phyloP scores from a whole-genome alignment of 2,113 vertebrate genomes.

The Polyodon spathula region DNA sequence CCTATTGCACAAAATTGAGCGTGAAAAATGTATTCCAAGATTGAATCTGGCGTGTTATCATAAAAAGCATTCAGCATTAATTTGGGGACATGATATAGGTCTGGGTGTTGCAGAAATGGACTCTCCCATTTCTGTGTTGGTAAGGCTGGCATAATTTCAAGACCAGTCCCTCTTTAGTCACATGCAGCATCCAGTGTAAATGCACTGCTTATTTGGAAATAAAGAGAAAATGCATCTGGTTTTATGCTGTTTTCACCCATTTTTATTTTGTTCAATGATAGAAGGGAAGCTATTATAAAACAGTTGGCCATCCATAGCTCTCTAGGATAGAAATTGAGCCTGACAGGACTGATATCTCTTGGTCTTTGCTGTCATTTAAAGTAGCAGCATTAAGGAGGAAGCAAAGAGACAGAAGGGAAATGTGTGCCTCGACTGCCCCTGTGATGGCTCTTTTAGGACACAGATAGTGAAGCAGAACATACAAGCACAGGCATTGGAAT shows the following conservation, averaged over 20 bases:
- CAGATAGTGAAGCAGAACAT: background rate
- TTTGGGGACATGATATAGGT: constrained; percentile 7
- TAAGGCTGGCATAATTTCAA: constrained; percentile 9
- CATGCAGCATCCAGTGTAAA: constrained; percentile 4
- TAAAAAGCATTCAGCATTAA: constrained; percentile 13
- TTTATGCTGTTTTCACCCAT: constrained; percentile 40
- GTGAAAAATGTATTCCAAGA: constrained; percentile 14
- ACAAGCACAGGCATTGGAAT: constrained; percentile 20
- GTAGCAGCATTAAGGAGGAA: constrained; percentile 53
- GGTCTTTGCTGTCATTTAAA: constrained; percentile 66
- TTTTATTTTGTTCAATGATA: constrained; percentile 29
- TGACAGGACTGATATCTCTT: constrained; percentile 67
- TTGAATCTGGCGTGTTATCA: constrained; percentile 9
- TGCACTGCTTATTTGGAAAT: constrained; percentile 4
- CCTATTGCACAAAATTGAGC: background rate
- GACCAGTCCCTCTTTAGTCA: constrained; percentile 7
- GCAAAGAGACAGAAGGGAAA: constrained; percentile 17
- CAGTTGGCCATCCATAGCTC: constrained; percentile 62
- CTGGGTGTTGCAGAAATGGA: background rate
- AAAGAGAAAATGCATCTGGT: constrained; percentile 40
- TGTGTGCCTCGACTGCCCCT: constrained; percentile 36
- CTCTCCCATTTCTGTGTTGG: background rate
- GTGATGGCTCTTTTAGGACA: constrained; percentile 36
- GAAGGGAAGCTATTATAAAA: constrained; percentile 41
- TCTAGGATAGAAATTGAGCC: constrained; percentile 63